Conservation (phyloP, 2,113 vertebrate genomes). For the Chaenogobius annularis region DNA sequence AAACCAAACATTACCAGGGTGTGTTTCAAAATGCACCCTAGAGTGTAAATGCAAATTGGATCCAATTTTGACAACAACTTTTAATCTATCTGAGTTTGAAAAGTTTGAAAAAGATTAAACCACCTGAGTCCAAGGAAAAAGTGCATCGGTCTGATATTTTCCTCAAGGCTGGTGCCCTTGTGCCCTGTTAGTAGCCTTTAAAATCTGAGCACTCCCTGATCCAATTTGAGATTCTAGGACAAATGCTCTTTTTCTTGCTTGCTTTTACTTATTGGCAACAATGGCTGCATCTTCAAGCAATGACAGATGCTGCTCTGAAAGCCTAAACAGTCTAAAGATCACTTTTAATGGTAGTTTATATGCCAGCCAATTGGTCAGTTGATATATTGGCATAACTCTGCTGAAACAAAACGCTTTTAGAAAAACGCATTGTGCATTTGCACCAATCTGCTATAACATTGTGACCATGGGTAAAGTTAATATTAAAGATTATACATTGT, state of each 20-base stretch:
- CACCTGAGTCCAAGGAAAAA: slow-evolving; percentile 12
- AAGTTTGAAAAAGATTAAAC: neutral
- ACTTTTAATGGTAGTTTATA: slow-evolving; percentile 28
- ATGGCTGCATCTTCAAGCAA: slow-evolving; percentile 41
- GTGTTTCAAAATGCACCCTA: neutral
- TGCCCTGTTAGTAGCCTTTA: slow-evolving; percentile 40
- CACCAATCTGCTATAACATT: too few relatives aligned
- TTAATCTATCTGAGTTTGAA: neutral
- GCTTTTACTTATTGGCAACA: slow-evolving; percentile 43
- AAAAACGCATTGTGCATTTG: neutral
- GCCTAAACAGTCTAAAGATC: slow-evolving; percentile 13
- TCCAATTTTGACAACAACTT: neutral
- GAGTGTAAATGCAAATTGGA: neutral
- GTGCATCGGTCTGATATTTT: slow-evolving; percentile 12
- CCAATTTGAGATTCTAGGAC: slow-evolving; percentile 55
- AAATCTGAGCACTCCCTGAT: slow-evolving; percentile 50
- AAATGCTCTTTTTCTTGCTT: slow-evolving; percentile 26
- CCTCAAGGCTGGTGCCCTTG: slow-evolving; percentile 17
- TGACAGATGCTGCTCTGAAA: slow-evolving; percentile 24
- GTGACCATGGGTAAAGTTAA: too few relatives aligned
- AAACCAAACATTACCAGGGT: neutral
- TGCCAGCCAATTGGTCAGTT: slow-evolving; percentile 23
- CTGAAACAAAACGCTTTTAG: slow-evolving; percentile 18
- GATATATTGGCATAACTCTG: slow-evolving; percentile 31
- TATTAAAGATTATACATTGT: too few relatives aligned